Evolutionary conservation across 2,888 invertebrate species (phyloP), one percentile per base, ranked within the genome.

Genomic region (Chrysina gloriosa): DNA sequence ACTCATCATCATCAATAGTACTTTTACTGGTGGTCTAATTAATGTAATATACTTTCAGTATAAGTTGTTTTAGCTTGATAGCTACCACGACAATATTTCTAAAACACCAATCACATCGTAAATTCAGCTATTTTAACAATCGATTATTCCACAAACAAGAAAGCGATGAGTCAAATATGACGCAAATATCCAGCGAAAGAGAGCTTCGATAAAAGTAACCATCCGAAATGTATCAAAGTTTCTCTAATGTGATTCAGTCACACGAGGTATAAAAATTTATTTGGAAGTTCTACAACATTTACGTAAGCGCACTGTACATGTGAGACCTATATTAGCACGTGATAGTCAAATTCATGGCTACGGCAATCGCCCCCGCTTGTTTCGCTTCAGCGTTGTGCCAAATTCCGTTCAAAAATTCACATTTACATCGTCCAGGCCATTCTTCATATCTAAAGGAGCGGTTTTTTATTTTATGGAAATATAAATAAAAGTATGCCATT

Each of bases 251-350:
- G 48, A 48, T 48, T 48, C 25, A 48, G 9, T 11, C 29, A 16
- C 9, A 11, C 16, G 7, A 14, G 9, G 14, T 9, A 5, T 14
- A 52, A 29, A 50, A 7, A 52, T 14, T 6, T 31, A 27, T 7
- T 52, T 52, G 52, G 52, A 52, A 52, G 14, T 52, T 52, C 31
- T 27, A 52, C 52, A 52, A 52, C 14, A 29, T 25, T 52, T 52
- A 52, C 31, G 52, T 29, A 52, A 52, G 14, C 52, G 52, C 9
- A 14, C 31, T 52, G 52, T 29, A 29, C 52, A 52, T 52, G 52
- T 52, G 52, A 52, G 52, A 52, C 52, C 16, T 31, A 29, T 29
- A 52, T 52, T 29, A 25, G 29, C 52, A 52, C 52, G 52, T 31
- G 52, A 52, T 52, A 16, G n/a, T 16, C 31, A 16, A 52, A 52